phyloP scores from a whole-genome alignment of 2,113 vertebrate genomes.

The Gorsachius goisagi region DNA sequence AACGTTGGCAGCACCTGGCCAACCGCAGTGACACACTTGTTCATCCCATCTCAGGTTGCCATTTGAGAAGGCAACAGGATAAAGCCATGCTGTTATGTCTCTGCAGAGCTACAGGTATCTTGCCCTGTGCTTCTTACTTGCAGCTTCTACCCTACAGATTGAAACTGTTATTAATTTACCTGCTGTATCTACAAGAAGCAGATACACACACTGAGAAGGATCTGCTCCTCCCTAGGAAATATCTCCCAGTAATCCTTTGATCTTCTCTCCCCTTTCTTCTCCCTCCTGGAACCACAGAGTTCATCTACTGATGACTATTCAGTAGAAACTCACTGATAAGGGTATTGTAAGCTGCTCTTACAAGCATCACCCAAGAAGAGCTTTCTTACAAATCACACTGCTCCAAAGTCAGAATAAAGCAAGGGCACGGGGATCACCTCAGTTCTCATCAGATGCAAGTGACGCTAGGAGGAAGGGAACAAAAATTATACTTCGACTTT shows the following conservation, averaged over 20 bases:
- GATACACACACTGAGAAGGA: background rate
- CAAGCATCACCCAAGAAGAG: background rate
- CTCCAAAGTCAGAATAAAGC: background rate
- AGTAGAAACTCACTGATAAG: background rate
- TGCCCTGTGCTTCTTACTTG: background rate
- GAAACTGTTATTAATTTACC: background rate
- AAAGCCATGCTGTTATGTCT: background rate
- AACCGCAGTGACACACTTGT: background rate
- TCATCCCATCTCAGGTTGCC: background rate
- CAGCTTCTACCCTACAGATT: background rate
- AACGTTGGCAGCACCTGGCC: background rate
- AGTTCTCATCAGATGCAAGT: background rate
- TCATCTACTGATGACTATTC: background rate
- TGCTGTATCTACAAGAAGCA: background rate
- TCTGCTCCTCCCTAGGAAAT: background rate
- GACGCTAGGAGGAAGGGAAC: background rate
- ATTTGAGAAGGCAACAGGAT: background rate
- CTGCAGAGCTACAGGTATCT: background rate
- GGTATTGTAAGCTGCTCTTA: too few relatives aligned
- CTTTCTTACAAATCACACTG: background rate
- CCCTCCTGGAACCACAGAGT: background rate
- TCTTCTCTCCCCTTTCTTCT: background rate
- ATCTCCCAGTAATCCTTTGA: background rate
- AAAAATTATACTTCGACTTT: background rate
- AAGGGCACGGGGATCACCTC: background rate